These are phyloP conservation scores for Poecilia gillii DNA, from an alignment of 2,797 vertebrate species.

Conservation along the genomic window DNA sequence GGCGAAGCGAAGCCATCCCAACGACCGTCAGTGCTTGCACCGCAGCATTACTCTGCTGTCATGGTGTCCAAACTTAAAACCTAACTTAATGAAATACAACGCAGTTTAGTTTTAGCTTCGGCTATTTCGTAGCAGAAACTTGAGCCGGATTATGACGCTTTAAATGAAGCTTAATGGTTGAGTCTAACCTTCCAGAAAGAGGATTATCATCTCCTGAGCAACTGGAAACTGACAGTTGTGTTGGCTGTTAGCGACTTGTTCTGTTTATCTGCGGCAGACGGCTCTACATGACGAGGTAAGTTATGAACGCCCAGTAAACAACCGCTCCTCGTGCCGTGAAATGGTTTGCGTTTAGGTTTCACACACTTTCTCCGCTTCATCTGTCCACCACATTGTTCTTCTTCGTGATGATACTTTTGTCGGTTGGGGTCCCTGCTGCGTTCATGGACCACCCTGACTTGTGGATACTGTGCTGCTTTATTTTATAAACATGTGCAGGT, in stretches of 20 bases:
- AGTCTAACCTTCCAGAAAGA: not conserved
- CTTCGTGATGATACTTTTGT: slow-evolving; percentile 19
- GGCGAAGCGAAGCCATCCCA: slow-evolving; percentile 20
- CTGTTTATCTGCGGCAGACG: slow-evolving; percentile 28
- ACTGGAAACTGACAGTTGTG: slow-evolving; percentile 16
- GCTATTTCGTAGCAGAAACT: not conserved
- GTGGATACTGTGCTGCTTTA: not conserved
- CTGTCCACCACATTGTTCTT: not conserved
- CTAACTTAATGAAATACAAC: not conserved
- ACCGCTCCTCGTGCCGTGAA: not conserved
- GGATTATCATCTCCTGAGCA: slow-evolving; percentile 25
- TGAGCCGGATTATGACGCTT: not conserved
- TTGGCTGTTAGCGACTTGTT: slow-evolving; percentile 15
- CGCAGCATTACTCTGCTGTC: not conserved
- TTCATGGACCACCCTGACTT: not conserved
- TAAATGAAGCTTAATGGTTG: not conserved
- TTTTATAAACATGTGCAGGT: not conserved
- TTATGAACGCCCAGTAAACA: not conserved
- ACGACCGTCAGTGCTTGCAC: not conserved
- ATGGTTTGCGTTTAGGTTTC: too few relatives aligned
- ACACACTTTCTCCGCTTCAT: not conserved
- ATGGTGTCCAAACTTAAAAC: not conserved
- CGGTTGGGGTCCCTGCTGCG: not conserved
- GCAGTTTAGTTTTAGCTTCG: not conserved
- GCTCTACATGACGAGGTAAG: slow-evolving; percentile 31